Conservation (phyloP, 2,113 vertebrate genomes). For the Melanerpes formicivorus region DNA sequence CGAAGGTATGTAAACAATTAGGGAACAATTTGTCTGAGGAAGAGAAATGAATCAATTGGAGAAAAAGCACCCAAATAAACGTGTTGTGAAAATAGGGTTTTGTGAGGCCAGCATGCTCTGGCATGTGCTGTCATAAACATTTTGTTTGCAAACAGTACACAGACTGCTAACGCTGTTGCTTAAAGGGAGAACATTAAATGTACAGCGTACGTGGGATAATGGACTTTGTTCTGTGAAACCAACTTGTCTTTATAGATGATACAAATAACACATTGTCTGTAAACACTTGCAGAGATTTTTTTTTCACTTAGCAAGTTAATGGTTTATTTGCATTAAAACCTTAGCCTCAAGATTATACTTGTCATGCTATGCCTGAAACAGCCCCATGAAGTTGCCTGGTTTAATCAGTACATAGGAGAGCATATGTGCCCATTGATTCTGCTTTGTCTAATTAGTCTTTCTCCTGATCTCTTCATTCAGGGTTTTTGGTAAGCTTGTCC, state of each 20-base stretch:
- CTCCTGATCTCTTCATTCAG: background rate
- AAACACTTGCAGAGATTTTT: background rate
- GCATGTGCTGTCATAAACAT: background rate
- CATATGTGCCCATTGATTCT: background rate
- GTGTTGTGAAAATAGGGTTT: background rate
- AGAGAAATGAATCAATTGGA: background rate
- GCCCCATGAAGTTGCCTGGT: background rate
- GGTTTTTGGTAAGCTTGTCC: background rate
- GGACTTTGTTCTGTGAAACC: background rate
- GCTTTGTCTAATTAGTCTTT: background rate
- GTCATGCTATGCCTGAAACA: background rate
- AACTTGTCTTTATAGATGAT: background rate
- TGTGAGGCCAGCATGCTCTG: background rate
- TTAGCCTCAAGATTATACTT: background rate
- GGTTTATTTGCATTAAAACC: slow-evolving; percentile 1
- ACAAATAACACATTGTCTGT: background rate
- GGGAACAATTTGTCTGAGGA: background rate
- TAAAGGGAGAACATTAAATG: background rate
- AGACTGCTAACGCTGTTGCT: background rate
- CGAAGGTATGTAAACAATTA: background rate
- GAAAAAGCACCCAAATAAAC: background rate
- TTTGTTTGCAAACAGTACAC: background rate
- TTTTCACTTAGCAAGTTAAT: background rate
- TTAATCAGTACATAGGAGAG: background rate
- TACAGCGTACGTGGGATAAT: background rate